Base-by-base conservation (phyloP, 2,888 invertebrate species). In the Drosophila kambysellisi region DNA sequence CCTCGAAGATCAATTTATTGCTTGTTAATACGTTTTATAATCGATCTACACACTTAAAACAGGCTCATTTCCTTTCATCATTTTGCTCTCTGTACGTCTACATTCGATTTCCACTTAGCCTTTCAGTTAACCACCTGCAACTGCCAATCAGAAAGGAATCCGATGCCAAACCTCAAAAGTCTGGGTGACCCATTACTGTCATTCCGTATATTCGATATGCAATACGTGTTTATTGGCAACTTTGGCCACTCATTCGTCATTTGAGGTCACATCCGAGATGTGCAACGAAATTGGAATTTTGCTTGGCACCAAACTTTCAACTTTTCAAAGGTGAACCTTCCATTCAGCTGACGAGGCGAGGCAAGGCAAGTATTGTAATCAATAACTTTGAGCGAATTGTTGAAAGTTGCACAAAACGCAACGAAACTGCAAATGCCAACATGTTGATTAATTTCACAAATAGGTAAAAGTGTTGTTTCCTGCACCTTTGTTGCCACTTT, bases 211-310 rank as follows among this genome's bases (percentile, higher is more conserved):
- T 53, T 63, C 56, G 76, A 52, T 66, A 74, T 52, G 82, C 76
- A 29, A 76, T 79, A 84, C 84, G 90, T 89, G 90, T 76, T 88
- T 82, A 82, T 85, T 76, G 76, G 72, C 69, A 85, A 82, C 82
- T 76, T 70, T 60, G 58, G 68, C 76, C 71, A 74, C 76, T 61
- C 70, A 74, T 75, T 85, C 74, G 69, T 85, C 60, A 70, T 82
- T 89, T 79, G 73, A 66, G 82, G 79, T 85, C 76, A 76, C 68
- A 62, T 53, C 69, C 69, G 68, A 81, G 54, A 72, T 65, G 52
- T 64, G 54, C n/a, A 54, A 50, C 74, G 58, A 65, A 70, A 63
- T 58, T 37, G 66, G 87, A 89, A 74, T 52, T 41, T 59, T 20
- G 59, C 35, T 25, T 50, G 35, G 25, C 46, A 37, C 15, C 15